Evolutionary conservation across 2,888 invertebrate species (phyloP).

Genomic region (Drosophila yooni): DNA sequence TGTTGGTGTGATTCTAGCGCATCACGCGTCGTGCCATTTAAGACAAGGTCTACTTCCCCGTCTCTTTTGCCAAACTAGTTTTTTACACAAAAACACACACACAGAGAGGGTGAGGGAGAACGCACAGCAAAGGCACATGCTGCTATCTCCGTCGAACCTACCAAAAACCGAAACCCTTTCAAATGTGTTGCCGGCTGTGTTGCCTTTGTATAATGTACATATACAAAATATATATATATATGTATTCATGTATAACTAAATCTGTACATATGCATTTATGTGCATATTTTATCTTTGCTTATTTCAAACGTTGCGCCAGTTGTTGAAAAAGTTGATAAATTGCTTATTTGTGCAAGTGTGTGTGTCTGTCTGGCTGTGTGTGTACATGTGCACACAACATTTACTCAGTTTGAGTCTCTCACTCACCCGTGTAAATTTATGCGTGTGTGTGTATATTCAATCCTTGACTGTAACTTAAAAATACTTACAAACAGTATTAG

Average conservation of each 20-base stretch:
- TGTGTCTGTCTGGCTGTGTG: not conserved
- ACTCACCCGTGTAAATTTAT: too few relatives aligned
- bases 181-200: slow-evolving; percentile 32
- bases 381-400: not conserved
- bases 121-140: slow-evolving; percentile 3
- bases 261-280: slow-evolving; percentile 22
- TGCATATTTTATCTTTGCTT: slow-evolving; percentile 43
- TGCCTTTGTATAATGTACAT: slow-evolving; percentile 19
- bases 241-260: not conserved
- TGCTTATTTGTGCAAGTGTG: not conserved
- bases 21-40: slow-evolving; percentile 61
- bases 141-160: slow-evolving; percentile 38
- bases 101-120: not conserved
- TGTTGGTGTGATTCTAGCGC: slow-evolving; percentile 40
- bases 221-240: not conserved
- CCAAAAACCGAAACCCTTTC: slow-evolving; percentile 53
- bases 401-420: not conserved
- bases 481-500: not conserved
- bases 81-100: slow-evolving; percentile 14
- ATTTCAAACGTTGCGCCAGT: slow-evolving; percentile 27
- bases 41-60: slow-evolving; percentile 60
- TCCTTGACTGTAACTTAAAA: slow-evolving; percentile 8
- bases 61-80: slow-evolving; percentile 55
- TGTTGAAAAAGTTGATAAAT: slow-evolving; percentile 14
- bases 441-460: not conserved